Conservation (phyloP, 2,888 invertebrate species). For the Ophion ventricosus region DNA sequence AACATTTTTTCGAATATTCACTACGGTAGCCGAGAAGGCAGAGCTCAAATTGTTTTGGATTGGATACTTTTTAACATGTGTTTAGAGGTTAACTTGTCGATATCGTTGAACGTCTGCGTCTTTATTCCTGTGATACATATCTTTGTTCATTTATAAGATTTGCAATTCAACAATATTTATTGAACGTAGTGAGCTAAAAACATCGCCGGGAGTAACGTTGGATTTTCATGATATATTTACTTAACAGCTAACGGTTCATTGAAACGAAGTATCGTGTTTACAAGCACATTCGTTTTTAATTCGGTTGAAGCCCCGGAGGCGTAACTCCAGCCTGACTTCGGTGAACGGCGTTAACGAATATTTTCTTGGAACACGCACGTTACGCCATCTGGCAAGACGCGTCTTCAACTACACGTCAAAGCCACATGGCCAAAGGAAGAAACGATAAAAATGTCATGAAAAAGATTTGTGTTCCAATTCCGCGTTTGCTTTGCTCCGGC, state of each 20-base stretch:
- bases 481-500: background rate
- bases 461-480: background rate
- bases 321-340: background rate
- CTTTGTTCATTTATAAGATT: background rate
- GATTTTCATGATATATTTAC: no score
- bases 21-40: background rate
- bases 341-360: background rate
- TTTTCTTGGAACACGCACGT: background rate
- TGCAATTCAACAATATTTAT: background rate
- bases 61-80: background rate
- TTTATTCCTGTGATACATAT: background rate
- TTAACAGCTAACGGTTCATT: no score
- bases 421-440: constrained; percentile 13
- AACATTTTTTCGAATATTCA: constrained; percentile 65
- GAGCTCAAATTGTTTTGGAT: background rate
- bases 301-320: no score
- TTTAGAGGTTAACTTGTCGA: background rate
- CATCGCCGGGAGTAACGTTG: background rate
- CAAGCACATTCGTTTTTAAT: no score
- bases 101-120: background rate
- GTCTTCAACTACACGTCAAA: background rate
- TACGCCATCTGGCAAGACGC: constrained; percentile 2
- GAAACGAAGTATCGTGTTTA: no score
- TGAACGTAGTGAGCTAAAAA: background rate
- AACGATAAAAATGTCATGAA: constrained; percentile 14